These are phyloP conservation scores for Drosophila tristis DNA, from an alignment of 1,140 invertebrate species.

Conservation along the genomic window DNA sequence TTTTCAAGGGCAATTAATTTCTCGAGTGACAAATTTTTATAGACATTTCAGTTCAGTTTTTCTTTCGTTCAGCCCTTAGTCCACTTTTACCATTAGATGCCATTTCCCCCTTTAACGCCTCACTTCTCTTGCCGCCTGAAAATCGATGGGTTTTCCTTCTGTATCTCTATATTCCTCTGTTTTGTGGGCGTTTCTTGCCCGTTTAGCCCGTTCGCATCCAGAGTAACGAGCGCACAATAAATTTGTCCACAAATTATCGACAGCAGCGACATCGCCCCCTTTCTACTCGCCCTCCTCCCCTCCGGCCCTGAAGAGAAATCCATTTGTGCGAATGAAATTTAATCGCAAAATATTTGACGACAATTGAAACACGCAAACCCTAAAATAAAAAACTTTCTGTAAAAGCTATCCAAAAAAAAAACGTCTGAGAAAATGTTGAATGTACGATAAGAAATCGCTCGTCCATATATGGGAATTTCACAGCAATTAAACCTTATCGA, in stretches of 20 bases:
- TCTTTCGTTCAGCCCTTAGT: conserved; percentile 14
- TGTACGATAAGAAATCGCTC: conserved; percentile 24
- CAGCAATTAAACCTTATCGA: conserved; percentile 40
- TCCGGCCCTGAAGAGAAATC: conserved; percentile 45
- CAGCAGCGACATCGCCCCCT: conserved; percentile 35
- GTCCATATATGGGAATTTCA: conserved; percentile 6
- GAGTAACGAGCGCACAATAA: conserved; percentile 61
- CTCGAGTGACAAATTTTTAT: conserved; percentile 84
- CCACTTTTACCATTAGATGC: too few species aligned
- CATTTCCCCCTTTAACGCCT: too few species aligned
- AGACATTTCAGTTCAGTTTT: conserved; percentile 47
- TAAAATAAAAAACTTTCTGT: too few species aligned
- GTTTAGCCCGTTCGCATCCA: conserved; percentile 47
- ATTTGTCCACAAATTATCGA: conserved; percentile 81
- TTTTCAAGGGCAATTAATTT: conserved; percentile 84
- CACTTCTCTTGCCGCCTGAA: too few species aligned
- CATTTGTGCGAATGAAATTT: conserved; percentile 62
- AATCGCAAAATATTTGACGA: conserved; percentile 50
- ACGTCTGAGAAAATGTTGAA: conserved; percentile 1
- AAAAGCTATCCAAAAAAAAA: neutral
- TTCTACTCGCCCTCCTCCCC: neutral
- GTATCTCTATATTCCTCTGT: conserved; percentile 20
- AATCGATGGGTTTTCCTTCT: conserved; percentile 9
- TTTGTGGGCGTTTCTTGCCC: conserved; percentile 63
- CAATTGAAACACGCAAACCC: conserved; percentile 15